phyloP scores from a whole-genome alignment of 2,888 invertebrate species.

The Zootermopsis nevadensis region DNA sequence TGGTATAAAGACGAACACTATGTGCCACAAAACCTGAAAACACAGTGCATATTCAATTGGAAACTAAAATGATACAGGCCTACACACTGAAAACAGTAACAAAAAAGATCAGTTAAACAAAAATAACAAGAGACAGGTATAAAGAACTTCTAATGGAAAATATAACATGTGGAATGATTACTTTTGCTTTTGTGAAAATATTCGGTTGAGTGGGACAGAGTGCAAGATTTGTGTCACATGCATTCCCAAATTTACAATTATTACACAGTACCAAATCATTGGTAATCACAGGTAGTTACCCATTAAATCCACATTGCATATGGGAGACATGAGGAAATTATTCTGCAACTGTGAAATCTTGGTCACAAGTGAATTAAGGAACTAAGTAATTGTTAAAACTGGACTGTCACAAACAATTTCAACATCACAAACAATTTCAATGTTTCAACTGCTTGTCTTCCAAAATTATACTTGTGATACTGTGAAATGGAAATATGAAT shows the following conservation, averaged over 20 bases:
- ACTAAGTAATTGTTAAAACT: no score
- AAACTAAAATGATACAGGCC: neutral
- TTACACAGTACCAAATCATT: no score
- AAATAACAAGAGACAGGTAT: neutral
- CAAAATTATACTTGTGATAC: no score
- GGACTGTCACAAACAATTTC: no score
- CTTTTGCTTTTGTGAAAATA: neutral
- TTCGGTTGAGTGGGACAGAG: neutral
- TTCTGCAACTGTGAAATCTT: no score
- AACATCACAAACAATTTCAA: no score
- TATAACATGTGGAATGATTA: neutral
- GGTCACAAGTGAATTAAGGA: no score
- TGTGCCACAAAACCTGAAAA: conserved; percentile 10
- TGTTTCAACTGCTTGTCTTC: no score
- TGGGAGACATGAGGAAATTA: no score
- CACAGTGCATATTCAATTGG: neutral
- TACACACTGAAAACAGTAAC: neutral
- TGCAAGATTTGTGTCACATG: neutral
- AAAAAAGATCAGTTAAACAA: neutral
- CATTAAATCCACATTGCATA: no score
- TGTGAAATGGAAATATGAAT: no score
- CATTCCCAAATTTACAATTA: neutral
- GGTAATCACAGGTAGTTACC: no score
- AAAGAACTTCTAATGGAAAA: neutral
- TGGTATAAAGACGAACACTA: neutral